These are phyloP conservation scores for Lymantria monacha DNA, from an alignment of 2,888 invertebrate genomes.

Conservation along the genomic window DNA sequence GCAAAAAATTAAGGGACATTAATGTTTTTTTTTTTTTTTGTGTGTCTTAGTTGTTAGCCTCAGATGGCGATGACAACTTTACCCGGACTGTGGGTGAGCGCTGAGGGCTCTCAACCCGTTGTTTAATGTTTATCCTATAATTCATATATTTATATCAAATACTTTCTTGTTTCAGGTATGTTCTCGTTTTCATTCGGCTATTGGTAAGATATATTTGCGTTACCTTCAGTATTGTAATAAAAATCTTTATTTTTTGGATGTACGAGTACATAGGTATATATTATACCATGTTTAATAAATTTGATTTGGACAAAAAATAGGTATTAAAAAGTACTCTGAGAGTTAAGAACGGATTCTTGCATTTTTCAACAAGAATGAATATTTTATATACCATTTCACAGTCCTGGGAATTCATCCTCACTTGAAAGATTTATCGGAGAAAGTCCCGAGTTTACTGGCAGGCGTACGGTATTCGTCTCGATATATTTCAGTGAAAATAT, in stretches of 20 bases:
- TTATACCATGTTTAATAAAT: too few relatives aligned
- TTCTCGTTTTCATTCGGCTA: constrained; percentile 7
- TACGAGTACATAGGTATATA: too few relatives aligned
- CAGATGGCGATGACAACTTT: too few relatives aligned
- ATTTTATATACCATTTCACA: constrained; percentile 77
- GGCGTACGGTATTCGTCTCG: constrained; percentile 50
- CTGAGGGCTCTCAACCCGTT: too few relatives aligned
- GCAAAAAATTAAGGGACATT: too few relatives aligned
- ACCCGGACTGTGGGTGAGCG: too few relatives aligned
- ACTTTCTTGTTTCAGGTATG: constrained; percentile 35
- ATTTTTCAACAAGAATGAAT: constrained; percentile 70
- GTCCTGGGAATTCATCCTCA: constrained; percentile 69
- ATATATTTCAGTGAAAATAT: constrained; percentile 45
- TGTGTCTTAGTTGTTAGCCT: too few relatives aligned
- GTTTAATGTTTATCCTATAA: too few relatives aligned
- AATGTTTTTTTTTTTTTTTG: too few relatives aligned
- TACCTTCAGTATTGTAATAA: too few relatives aligned
- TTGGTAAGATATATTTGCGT: constrained; percentile 1
- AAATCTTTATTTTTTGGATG: too few relatives aligned
- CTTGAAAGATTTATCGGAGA: constrained; percentile 74
- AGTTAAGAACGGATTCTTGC: constrained; percentile 70
- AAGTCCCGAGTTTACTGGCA: constrained; percentile 66
- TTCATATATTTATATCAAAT: too few relatives aligned
- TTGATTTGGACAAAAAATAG: constrained; percentile 15
- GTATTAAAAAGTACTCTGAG: constrained; percentile 33